Conservation (phyloP, 2,888 invertebrate genomes). For the Drosophila testacea region DNA sequence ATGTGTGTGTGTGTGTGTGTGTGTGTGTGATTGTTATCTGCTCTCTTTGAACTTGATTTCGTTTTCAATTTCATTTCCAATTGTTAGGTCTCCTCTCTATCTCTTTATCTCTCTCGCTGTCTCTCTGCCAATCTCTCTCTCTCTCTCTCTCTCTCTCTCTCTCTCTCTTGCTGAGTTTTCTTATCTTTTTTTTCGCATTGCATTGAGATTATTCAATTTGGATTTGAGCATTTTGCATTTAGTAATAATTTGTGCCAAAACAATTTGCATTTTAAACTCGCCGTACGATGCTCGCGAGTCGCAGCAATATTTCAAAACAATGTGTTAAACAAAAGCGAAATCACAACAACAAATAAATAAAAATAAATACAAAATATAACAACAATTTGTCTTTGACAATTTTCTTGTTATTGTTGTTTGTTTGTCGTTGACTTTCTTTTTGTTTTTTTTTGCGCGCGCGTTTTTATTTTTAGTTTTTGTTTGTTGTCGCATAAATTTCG, state of each 20-base stretch:
- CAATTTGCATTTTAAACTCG: conserved; percentile 38
- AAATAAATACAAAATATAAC: conserved; percentile 7
- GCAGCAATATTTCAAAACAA: not conserved
- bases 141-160: conserved; percentile 8
- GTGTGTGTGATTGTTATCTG: conserved; percentile 7
- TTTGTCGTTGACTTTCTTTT: conserved; percentile 5
- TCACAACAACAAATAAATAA: conserved; percentile 5
- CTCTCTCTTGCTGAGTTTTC: conserved; percentile 6
- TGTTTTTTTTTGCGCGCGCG: conserved; percentile 20
- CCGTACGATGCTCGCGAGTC: conserved; percentile 18
- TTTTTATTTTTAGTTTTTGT: conserved; percentile 28
- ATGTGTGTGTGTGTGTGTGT: conserved; percentile 6
- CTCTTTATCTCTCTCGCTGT: conserved; percentile 1
- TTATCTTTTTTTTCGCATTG: conserved; percentile 28
- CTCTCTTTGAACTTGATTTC: conserved; percentile 20
- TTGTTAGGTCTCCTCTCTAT: not conserved
- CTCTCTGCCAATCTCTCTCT: conserved; percentile 10
- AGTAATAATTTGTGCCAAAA: conserved; percentile 10
- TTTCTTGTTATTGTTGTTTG: not conserved
- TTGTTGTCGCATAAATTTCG: conserved; percentile 32
- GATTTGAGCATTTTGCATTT: conserved; percentile 50
- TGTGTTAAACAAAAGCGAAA: conserved; percentile 2
- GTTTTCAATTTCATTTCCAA: conserved; percentile 26
- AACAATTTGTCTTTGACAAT: not conserved
- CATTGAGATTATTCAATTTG: conserved; percentile 32